Percentiles rank a stretch among this genome's conserved stretches.
Evolutionary conservation across 2,797 vertebrate species (phyloP).

Genomic region (Todus mexicanus): DNA sequence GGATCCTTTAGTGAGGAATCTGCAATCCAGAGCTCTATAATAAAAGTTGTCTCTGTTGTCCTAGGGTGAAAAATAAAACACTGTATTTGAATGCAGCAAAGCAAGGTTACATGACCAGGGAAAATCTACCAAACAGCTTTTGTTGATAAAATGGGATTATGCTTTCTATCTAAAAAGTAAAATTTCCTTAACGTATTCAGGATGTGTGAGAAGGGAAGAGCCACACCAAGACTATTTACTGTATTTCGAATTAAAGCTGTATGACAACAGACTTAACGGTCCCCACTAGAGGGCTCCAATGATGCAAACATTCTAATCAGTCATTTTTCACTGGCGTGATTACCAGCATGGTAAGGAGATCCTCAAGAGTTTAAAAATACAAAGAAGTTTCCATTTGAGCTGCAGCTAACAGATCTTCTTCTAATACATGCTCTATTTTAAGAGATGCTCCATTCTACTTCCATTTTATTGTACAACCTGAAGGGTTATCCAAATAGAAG

Average conservation of each 20-base stretch:
- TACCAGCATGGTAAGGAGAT: not conserved
- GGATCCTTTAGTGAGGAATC: not conserved
- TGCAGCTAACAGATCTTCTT: not conserved
- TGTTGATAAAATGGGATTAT: not conserved
- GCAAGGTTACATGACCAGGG: not conserved
- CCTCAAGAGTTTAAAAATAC: not conserved
- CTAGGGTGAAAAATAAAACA: not conserved
- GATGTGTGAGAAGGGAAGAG: not conserved
- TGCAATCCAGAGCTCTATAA: not conserved
- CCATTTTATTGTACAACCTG: not conserved
- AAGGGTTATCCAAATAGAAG: not conserved
- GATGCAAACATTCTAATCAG: not conserved
- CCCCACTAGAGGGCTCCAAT: constrained; percentile 44
- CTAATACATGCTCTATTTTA: not conserved
- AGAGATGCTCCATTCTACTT: not conserved
- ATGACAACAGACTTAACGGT: not conserved
- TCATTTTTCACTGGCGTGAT: not conserved
- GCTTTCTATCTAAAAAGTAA: not conserved
- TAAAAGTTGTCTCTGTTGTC: not conserved
- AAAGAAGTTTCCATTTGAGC: not conserved
- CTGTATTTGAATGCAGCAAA: not conserved
- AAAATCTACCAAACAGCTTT: not conserved
- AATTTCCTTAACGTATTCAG: not conserved
- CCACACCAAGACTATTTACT: not conserved
- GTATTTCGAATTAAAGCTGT: not conserved